Evolutionary conservation across 2,797 vertebrate genomes (phyloP).

Genomic region (Cetoscarus ocellatus): DNA sequence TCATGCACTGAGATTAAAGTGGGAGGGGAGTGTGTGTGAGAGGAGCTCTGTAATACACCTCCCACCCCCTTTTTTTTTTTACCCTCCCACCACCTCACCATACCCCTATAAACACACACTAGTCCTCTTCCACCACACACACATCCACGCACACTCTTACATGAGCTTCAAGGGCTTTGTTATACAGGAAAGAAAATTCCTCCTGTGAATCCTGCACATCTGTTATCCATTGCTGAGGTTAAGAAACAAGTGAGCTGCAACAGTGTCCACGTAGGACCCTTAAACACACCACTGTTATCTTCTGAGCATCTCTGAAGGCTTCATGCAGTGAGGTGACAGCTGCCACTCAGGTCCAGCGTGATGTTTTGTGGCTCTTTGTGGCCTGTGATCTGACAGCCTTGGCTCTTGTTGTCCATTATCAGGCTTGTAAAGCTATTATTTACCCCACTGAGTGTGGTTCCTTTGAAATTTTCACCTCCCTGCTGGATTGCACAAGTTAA

Average conservation of each 20-base stretch:
- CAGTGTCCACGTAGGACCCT: conserved; percentile 65
- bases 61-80: conserved; percentile 7
- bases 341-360: background rate
- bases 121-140: conserved; percentile 20
- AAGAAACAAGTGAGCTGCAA: conserved; percentile 70
- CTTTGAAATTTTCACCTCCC: conserved; percentile 10
- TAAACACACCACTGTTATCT: conserved; percentile 54
- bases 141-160: conserved; percentile 48
- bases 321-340: conserved; percentile 27
- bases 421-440: conserved; percentile 45
- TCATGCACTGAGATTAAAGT: conserved; percentile 59
- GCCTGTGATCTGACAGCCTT: conserved; percentile 5
- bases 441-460: conserved; percentile 17
- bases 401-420: conserved; percentile 36
- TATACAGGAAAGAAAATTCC: conserved; percentile 76
- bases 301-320: conserved; percentile 34
- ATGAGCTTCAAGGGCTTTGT: conserved; percentile 73
- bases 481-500: conserved; percentile 3
- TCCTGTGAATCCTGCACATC: conserved; percentile 76
- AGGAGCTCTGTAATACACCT: conserved; percentile 55
- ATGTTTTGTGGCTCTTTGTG: background rate
- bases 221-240: conserved; percentile 76
- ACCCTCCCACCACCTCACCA: conserved; percentile 15
- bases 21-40: conserved; percentile 69
- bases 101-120: conserved; percentile 36